Percentiles rank a stretch among this genome's conserved stretches.
phyloP scores from a whole-genome alignment of 2,113 vertebrate species.

The Smithornis capensis region DNA sequence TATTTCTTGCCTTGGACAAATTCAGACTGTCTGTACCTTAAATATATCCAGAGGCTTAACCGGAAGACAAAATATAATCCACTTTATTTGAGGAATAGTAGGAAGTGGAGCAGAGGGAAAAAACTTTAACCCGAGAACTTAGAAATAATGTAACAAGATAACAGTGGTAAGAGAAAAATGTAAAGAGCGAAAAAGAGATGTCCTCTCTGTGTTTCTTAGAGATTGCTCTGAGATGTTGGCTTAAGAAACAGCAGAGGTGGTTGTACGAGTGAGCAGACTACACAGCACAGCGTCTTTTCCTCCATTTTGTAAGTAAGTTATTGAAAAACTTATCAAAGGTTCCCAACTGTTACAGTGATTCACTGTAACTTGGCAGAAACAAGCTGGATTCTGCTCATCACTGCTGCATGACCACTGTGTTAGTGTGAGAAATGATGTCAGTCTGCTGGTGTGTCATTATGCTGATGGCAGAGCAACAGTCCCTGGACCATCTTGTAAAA shows the following conservation, averaged over 20 bases:
- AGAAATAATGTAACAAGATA: background rate
- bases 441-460: fast-evolving
- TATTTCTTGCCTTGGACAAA: background rate
- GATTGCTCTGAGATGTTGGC: background rate
- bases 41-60: background rate
- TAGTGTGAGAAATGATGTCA: background rate
- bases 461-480: background rate
- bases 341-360: background rate
- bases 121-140: background rate
- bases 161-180: background rate
- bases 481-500: background rate
- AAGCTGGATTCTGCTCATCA: background rate
- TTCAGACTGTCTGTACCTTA: background rate
- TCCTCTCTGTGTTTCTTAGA: background rate
- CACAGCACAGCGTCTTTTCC: background rate
- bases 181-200: background rate
- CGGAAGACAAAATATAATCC: background rate
- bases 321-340: background rate
- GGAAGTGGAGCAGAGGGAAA: background rate
- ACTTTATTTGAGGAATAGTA: background rate
- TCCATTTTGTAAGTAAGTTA: background rate
- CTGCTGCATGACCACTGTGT: background rate
- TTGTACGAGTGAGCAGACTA: fast-evolving
- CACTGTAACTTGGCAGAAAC: fast-evolving
- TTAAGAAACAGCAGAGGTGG: background rate